Evolutionary conservation across 2,888 invertebrate genomes (phyloP), one percentile per base, ranked within the genome.

Genomic region (Heteromurus nitidus): DNA sequence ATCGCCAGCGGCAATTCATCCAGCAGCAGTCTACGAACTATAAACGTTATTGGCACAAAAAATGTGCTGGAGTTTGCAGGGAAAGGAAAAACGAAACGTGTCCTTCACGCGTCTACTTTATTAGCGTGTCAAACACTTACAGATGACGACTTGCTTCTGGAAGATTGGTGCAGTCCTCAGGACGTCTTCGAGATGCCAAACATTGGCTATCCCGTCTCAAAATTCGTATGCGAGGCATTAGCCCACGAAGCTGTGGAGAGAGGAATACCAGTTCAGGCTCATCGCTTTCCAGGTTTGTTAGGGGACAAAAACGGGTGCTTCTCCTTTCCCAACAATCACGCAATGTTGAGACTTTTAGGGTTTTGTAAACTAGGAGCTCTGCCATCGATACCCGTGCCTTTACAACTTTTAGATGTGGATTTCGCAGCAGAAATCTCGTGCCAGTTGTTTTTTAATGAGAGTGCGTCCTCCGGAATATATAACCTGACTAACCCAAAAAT

Each of bases 191-290:
- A 70, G 0, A 65, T 81, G 55, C 79, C 77, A 0, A 77, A 75
- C 16, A 42, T 47, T 11, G 85, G 85, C 5, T 85, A 85, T 36
- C 58, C 76, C 0, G 18, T 82, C 1, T 74, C 83, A 20, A 83
- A 85, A 47, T 83, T 85, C 26, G 55, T 85, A 11, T 70, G 83
- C 28, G 85, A 85, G 30, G 73, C 75, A 42, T 50, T 85, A 11
- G 60, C 80, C 2, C 31, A 81, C 3, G 70, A 82, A 55, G 85
- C 76, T 0, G 18, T 9, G 9, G 55, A 55, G 0, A 31, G 83
- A 30, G 83, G 85, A 16, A 80, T 85, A 47, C 85, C 85, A 1
- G 28, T 65, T 16, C 64, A 58, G 13, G 79, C 77, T n/a, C 44
- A 77, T 18, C 42, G 85, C 11, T 82, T 82, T 67, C 82, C 85